Evolutionary conservation across 2,113 vertebrate genomes (phyloP).

Genomic region (Tyrannus savana): DNA sequence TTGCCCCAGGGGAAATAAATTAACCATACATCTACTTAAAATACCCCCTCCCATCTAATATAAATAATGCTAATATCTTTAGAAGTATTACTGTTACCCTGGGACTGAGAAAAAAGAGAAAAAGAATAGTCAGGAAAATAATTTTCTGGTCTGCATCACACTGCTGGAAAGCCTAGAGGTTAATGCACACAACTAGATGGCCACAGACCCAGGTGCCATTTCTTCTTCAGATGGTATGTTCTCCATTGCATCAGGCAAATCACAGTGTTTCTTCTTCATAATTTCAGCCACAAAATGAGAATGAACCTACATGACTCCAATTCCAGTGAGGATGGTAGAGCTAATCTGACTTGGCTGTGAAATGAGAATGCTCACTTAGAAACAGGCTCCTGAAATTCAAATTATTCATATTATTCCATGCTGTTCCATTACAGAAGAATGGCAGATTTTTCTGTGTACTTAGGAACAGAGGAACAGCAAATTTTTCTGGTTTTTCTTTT

Average conservation of each 20-base stretch:
- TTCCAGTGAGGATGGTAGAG: neutral
- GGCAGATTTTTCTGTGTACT: neutral
- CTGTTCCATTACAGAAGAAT: neutral
- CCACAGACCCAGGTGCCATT: neutral
- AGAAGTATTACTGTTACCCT: neutral
- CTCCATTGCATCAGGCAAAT: neutral
- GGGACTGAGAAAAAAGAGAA: neutral
- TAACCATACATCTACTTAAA: neutral
- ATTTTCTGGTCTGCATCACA: neutral
- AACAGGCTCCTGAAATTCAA: neutral
- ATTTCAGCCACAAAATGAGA: neutral
- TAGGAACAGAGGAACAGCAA: neutral
- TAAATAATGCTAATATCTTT: neutral
- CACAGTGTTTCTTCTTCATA: neutral
- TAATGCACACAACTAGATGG: neutral
- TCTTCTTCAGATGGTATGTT: neutral
- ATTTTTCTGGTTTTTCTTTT: neutral
- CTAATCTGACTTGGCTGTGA: neutral
- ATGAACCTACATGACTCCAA: neutral
- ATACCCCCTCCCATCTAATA: neutral
- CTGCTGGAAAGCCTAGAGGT: neutral
- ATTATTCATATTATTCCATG: neutral
- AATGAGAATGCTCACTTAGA: neutral
- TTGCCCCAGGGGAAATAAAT: neutral
- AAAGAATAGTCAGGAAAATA: neutral